Base-by-base conservation (phyloP, 2,888 invertebrate genomes). In the Mythimna loreyi region DNA sequence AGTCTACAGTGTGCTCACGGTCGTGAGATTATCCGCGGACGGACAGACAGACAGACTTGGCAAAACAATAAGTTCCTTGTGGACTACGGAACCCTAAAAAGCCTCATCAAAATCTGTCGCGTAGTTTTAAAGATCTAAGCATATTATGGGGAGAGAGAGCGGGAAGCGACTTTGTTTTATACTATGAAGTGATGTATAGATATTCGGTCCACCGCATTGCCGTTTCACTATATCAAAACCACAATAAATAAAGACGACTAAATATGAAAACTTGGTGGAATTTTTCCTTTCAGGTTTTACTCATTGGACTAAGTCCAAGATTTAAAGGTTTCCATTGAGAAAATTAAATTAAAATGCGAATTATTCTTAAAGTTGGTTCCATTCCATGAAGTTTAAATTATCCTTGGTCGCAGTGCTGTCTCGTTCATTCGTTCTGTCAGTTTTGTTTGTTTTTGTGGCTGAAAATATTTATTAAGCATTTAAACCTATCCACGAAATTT, bases 301-400 rank as follows among this genome's bases (percentile, higher is more conserved):
- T 78, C 30, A 75, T 79, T 75, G 75, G 75, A 45, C 9, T 16
- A 13, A 65, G 33, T 65, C 79, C 75, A 75, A 73, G 59, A 78
- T 78, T 60, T 75, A 65, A 65, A 73, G 66, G 66, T 73, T 78
- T 33, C 59, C 59, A 64, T 65, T 67, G 68, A 75, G 57, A 62
- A 79, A 74, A 75, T 67, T 75, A 67, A 73, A 75, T 78, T 78
- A 65, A 73, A 73, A 78, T 56, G n/a, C 4, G 64, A 50, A 78
- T 73, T 52, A 73, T 65, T 78, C 30, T 53, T 9, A n/a, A 57
- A 72, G 72, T 78, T 52, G 36, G 40, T 50, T 8, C 23, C 25
- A 57, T 57, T 73, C 3, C 49, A 30, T 19, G n/a, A 50, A 57
- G 45, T 52, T 77, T 57, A 45, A 72, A 36, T 75, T 45, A 36